Evolutionary conservation across 2,888 invertebrate genomes (phyloP).

Genomic region (Cephus rjabovi): DNA sequence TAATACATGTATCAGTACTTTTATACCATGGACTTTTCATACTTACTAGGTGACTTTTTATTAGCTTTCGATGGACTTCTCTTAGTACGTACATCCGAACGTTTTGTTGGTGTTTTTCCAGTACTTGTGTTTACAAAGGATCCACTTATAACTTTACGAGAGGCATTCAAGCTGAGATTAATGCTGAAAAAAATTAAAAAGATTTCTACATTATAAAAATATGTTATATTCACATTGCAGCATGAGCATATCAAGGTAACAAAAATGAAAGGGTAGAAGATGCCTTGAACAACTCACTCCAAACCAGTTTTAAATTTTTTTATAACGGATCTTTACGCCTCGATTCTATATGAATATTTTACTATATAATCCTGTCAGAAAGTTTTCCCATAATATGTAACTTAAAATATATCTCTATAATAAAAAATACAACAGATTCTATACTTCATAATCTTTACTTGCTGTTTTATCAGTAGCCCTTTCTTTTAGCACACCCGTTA

Average conservation of each 20-base stretch:
- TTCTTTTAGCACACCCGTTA: background rate
- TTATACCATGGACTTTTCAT: conserved; percentile 9
- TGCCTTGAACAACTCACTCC: background rate
- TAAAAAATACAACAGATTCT: background rate
- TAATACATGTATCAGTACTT: background rate
- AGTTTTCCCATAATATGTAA: background rate
- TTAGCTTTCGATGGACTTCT: conserved; percentile 77
- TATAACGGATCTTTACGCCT: background rate
- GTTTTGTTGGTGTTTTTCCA: conserved; percentile 73
- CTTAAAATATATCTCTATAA: background rate
- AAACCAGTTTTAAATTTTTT: background rate
- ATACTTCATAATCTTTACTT: background rate
- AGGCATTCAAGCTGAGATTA: conserved; percentile 76
- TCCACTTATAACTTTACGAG: conserved; percentile 69
- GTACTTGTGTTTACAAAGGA: conserved; percentile 59
- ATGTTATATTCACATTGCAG: background rate
- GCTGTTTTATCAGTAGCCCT: background rate
- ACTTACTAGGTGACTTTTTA: conserved; percentile 75
- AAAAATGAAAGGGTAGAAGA: background rate
- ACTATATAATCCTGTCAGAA: background rate
- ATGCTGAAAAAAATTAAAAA: conserved; percentile 53
- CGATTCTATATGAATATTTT: background rate
- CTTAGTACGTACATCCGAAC: conserved; percentile 65
- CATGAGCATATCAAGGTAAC: background rate
- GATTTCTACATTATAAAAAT: background rate